Conservation (phyloP, 2,888 invertebrate genomes). For the Archips xylosteana region DNA sequence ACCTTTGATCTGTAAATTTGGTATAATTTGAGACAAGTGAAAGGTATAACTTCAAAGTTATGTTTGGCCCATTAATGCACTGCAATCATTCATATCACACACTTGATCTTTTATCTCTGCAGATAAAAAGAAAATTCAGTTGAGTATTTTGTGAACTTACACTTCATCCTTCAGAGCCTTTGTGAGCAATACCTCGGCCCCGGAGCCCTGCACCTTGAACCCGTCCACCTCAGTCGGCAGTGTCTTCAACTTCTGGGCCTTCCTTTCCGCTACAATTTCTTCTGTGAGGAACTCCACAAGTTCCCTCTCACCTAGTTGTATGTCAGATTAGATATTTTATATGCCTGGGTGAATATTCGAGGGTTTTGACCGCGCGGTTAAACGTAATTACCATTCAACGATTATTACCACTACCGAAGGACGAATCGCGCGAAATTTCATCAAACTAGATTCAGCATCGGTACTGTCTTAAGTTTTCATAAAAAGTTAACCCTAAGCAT, state of each 20-base stretch:
- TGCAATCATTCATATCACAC: background rate
- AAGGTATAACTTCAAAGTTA: background rate
- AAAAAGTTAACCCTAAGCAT: too few species aligned
- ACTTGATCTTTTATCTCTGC: too few species aligned
- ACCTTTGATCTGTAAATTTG: too few species aligned
- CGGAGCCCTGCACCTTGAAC: conserved; percentile 91
- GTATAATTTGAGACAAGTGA: too few species aligned
- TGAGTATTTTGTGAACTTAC: conserved; percentile 74
- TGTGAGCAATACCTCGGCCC: conserved; percentile 93
- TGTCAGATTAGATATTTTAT: background rate
- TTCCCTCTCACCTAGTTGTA: conserved; percentile 90
- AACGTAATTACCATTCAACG: too few species aligned
- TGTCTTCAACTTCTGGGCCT: conserved; percentile 90
- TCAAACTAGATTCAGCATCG: too few species aligned
- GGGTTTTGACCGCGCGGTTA: too few species aligned
- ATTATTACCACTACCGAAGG: too few species aligned
- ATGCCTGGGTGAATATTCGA: too few species aligned
- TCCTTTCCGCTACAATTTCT: conserved; percentile 96
- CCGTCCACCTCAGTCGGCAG: conserved; percentile 92
- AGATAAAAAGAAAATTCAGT: background rate
- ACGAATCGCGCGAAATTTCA: too few species aligned
- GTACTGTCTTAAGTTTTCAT: too few species aligned
- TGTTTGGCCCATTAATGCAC: too few species aligned
- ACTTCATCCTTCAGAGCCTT: conserved; percentile 90
- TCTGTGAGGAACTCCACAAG: conserved; percentile 96